Base-by-base conservation (phyloP, 2,888 invertebrate species). In the Acrobasis repandana region DNA sequence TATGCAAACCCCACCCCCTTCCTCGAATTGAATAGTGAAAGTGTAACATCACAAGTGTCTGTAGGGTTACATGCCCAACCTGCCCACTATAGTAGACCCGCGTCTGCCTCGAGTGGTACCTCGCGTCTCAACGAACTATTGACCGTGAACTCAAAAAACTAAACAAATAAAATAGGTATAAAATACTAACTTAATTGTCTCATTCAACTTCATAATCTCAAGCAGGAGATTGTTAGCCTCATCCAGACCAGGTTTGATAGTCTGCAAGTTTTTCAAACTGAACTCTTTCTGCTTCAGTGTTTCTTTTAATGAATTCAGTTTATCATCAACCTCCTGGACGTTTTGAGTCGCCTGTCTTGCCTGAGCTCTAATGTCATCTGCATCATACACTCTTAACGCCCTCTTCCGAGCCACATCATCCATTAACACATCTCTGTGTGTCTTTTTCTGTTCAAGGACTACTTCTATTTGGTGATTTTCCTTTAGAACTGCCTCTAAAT, bases 301-400 rank as follows among this genome's bases (percentile, higher is more conserved):
- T 0, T 75, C 72, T 14, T 74, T 65, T 1, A 87, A 65, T 0
- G 76, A 72, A 9, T 79, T 80, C 1, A 86, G 61, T 36, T 85
- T 85, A 51, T 86, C 83, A 36, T 90, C 88, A 0, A 79, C 82
- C 49, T 90, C 90, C 60, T 83, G 81, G 0, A 87, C 82, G 61
- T 82, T 82, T 49, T 78, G 81, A 0, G 80, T 71, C 0, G 88
- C 85, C 64, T 86, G 82, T 54, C 81, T 80, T 0, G 74, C 85
- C 64, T 90, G 84, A 0, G 79, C 74, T 54, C 73, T 77, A 1
- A 90, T 82, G 63, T 90, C 91, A 0, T 90, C 87, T 0, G 85
- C 89, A 61, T 91, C 88, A 50, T 85, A 84, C 0, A 92, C 91
- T 58, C 88, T 81, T 1, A 85, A 63, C 1, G 85, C 83, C 63